These are phyloP conservation scores for Rhopalosiphum padi DNA, from an alignment of 1,140 invertebrate species.

Conservation along the genomic window DNA sequence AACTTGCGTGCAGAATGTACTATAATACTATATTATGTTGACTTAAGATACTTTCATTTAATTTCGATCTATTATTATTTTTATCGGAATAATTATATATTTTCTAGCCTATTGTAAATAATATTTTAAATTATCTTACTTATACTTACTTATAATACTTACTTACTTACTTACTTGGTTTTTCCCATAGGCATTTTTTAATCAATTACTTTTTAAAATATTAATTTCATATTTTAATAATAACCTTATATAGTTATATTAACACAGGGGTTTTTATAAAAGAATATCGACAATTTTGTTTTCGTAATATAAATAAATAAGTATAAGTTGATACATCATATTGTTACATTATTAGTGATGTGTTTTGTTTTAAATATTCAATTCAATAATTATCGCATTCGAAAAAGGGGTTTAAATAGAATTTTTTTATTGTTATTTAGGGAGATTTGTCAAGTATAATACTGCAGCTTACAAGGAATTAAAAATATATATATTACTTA, in stretches of 20 bases:
- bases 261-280: not conserved
- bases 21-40: not conserved
- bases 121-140: not conserved
- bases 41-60: not conserved
- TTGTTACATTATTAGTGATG: not conserved
- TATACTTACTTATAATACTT: no score
- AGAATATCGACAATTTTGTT: not conserved
- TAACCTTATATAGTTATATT: not conserved
- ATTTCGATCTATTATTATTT: not conserved
- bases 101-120: not conserved
- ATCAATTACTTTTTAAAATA: not conserved
- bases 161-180: not conserved
- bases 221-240: not conserved
- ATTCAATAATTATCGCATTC: no score
- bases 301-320: not conserved
- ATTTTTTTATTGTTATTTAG: not conserved
- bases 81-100: not conserved
- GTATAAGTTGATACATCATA: not conserved
- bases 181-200: not conserved
- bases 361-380: no score
- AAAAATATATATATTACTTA: not conserved
- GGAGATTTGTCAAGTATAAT: not conserved
- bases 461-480: not conserved
- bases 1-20: not conserved
- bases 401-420: no score